Conservation (phyloP, 2,888 invertebrate genomes). For the Antheraea assamensis region DNA sequence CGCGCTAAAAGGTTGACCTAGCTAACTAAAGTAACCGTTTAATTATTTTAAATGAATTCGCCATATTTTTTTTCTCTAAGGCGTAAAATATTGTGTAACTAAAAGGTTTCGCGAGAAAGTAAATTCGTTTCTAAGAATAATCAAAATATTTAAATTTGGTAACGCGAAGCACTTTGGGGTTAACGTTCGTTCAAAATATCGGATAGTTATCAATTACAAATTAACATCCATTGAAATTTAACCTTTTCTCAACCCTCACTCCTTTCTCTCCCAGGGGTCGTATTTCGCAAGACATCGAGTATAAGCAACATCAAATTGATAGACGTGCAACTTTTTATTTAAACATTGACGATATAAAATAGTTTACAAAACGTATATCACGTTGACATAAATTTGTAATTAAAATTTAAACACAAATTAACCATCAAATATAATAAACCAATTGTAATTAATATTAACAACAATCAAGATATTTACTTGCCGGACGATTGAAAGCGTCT, state of each 20-base stretch:
- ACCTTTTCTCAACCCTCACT: not conserved
- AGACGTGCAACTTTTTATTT: not conserved
- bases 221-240: not conserved
- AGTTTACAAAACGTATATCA: not conserved
- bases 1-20: slow-evolving; percentile 18
- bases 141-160: not conserved
- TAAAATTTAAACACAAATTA: not conserved
- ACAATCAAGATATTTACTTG: not conserved
- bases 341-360: not conserved
- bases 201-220: not conserved
- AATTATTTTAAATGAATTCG: slow-evolving; percentile 17
- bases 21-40: slow-evolving; percentile 1
- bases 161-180: not conserved
- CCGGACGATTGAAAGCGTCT: not conserved
- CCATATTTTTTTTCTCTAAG: slow-evolving; percentile 5
- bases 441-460: not conserved
- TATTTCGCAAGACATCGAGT: not conserved
- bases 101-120: not conserved
- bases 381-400: not conserved
- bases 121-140: not conserved
- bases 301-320: not conserved
- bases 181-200: not conserved
- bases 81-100: not conserved
- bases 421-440: not conserved
- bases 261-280: not conserved